Conservation (phyloP, 2,113 vertebrate species). For the Seriola quinqueradiata region DNA sequence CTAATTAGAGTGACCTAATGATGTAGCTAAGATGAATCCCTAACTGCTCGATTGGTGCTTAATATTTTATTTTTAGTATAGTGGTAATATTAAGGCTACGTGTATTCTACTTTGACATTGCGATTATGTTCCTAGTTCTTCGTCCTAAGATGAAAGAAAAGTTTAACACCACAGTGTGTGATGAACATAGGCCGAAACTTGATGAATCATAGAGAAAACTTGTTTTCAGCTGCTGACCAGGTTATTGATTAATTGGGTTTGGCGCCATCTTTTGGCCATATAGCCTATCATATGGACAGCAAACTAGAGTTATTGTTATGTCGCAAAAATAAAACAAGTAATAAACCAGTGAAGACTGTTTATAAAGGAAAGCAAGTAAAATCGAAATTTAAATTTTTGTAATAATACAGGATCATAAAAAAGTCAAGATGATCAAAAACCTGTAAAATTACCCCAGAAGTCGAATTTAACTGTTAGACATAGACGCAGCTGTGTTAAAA, state of each 20-base stretch:
- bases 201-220: slow-evolving; percentile 69
- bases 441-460: not conserved
- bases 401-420: not conserved
- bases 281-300: not conserved
- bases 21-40: not conserved
- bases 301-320: not conserved
- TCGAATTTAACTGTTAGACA: not conserved
- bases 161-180: not conserved
- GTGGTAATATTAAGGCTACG: not conserved
- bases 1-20: not conserved
- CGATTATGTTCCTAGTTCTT: not conserved
- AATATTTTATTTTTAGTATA: not conserved
- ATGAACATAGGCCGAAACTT: slow-evolving; percentile 31
- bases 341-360: not conserved
- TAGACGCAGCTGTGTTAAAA: not conserved
- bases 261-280: slow-evolving; percentile 71
- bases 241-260: slow-evolving; percentile 51
- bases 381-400: not conserved
- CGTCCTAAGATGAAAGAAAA: not conserved
- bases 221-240: slow-evolving; percentile 55
- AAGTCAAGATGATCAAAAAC: not conserved
- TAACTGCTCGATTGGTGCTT: not conserved
- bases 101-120: not conserved
- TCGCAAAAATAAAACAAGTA: not conserved
- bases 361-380: not conserved